phyloP scores from a whole-genome alignment of 2,888 invertebrate species.

The Cloeon dipterum region DNA sequence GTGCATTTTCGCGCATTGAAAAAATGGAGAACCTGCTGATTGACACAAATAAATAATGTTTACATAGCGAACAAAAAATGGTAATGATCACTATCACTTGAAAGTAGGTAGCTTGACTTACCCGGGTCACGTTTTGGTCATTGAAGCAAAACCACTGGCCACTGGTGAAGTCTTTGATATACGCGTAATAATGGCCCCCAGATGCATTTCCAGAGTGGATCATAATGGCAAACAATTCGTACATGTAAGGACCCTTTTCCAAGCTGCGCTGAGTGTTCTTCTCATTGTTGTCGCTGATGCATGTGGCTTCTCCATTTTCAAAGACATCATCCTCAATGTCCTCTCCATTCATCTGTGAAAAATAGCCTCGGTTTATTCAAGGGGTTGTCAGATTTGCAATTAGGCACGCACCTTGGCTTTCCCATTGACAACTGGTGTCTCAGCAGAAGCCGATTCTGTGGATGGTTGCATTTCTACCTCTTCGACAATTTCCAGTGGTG shows the following conservation, averaged over 20 bases:
- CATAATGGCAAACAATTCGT: conserved; percentile 79
- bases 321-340: conserved; percentile 35
- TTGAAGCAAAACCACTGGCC: conserved; percentile 73
- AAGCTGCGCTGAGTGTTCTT: conserved; percentile 19
- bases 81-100: neutral
- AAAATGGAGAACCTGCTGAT: too few relatives aligned
- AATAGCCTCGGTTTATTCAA: too few relatives aligned
- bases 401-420: too few relatives aligned
- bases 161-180: conserved; percentile 56
- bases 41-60: too few relatives aligned
- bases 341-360: too few relatives aligned
- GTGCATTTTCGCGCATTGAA: too few relatives aligned
- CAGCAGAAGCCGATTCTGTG: too few relatives aligned
- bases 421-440: conserved; percentile 19
- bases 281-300: conserved; percentile 24
- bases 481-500: too few relatives aligned
- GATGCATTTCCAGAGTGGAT: conserved; percentile 78
- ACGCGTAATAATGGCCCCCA: conserved; percentile 81
- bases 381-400: too few relatives aligned
- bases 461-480: too few relatives aligned
- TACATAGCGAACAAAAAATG: neutral
- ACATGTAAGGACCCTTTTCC: conserved; percentile 41
- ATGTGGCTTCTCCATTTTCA: conserved; percentile 12
- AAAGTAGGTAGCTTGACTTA: conserved; percentile 16
- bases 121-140: conserved; percentile 56